Conservation (phyloP, 2,888 invertebrate species). For the Leucophenga montana region DNA sequence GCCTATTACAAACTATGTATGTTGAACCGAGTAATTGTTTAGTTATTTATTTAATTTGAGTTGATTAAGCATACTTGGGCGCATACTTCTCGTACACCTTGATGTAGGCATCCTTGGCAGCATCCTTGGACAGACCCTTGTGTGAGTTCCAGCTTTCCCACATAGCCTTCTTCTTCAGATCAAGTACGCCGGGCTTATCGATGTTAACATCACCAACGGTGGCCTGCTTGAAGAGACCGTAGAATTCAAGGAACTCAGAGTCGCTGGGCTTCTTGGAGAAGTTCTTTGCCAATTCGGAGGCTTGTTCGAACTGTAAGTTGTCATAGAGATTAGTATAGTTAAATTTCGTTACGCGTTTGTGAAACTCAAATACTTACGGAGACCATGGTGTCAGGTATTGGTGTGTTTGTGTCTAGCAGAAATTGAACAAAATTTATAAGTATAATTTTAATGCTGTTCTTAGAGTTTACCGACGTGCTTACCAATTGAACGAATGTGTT, state of each 20-base stretch:
- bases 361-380: slow-evolving; percentile 73
- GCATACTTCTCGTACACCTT: slow-evolving; percentile 77
- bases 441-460: not conserved
- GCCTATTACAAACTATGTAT: not conserved
- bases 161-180: slow-evolving; percentile 92
- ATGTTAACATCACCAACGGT: slow-evolving; percentile 86
- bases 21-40: slow-evolving; percentile 23
- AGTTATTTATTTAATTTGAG: slow-evolving; percentile 4
- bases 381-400: slow-evolving; percentile 44
- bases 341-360: no score
- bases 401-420: not conserved
- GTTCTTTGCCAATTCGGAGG: slow-evolving; percentile 77
- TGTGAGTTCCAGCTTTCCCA: slow-evolving; percentile 91
- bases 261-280: slow-evolving; percentile 84
- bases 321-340: not conserved
- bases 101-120: slow-evolving; percentile 88
- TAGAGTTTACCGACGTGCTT: slow-evolving; percentile 22
- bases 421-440: not conserved
- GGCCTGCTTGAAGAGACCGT: slow-evolving; percentile 89
- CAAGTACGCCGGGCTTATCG: slow-evolving; percentile 88
- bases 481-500: slow-evolving; percentile 36
- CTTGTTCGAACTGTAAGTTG: slow-evolving; percentile 53
- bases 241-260: slow-evolving; percentile 85
- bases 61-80: slow-evolving; percentile 73
- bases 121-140: slow-evolving; percentile 85